Evolutionary conservation across 2,113 vertebrate genomes (phyloP), one percentile per base, ranked within the genome.

Genomic region (Hemichromis elongatus): DNA sequence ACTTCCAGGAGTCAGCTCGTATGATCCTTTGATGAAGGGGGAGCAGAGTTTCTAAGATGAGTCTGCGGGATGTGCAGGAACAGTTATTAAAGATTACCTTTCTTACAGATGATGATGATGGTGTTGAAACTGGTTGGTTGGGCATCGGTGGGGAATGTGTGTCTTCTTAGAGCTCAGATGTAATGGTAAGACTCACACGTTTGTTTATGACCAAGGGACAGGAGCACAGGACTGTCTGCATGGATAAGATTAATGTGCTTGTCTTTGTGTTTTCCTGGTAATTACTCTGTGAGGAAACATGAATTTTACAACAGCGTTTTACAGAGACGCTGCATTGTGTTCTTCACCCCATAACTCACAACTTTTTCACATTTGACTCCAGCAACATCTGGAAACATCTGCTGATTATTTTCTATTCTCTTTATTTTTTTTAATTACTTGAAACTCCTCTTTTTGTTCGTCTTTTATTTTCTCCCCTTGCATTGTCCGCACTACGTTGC

Each of bases 81-180:
- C 95, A 96, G 96, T 95, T 97, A 95, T 96, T 96, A 95, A 84
- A 84, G 93, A 95, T 93, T 59, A 35, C 9, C 73, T 83, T 87
- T 77, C 26, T 70, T 93, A 96, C 96, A 96, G 95, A 94, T 94
- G 40, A 40, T 94, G 40, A 40, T 90, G 96, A 97, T 96, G 95
- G 95, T 94, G 95, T 93, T 94, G 92, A 92, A 94, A 96, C 93
- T 93, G 86, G 85, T 63, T 88, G 79, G 73, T 59, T 28, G 55
- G 50, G 21, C 92, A 92, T 94, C 89, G 93, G 95, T 96, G 94
- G 95, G 89, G 95, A 93, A 53, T 13, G 92, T 77, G 91, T 96
- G 94, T 95, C 94, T 95, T 94, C 95, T 89, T 94, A 86, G 88
- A 87, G 85, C 82, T 82, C 42, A n/a, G 73, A 85, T 86, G 86